Evolutionary conservation across 2,797 vertebrate genomes (phyloP).

Genomic region (Tamandua tetradactyla): DNA sequence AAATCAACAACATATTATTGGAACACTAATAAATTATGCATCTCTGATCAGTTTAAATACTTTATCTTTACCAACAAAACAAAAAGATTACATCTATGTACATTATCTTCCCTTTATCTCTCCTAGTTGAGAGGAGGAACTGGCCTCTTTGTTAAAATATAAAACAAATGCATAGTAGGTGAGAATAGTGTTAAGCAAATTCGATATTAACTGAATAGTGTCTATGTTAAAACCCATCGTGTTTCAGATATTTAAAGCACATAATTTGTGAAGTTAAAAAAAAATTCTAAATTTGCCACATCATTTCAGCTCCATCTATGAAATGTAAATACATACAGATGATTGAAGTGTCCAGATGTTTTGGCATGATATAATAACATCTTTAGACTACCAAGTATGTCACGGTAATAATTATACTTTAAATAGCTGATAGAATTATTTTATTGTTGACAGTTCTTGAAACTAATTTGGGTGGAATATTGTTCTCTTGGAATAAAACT

Average conservation of each 20-base stretch:
- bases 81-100: background rate
- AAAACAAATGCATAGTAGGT: background rate
- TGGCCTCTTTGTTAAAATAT: background rate
- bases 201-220: background rate
- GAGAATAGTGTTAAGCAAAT: background rate
- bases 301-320: background rate
- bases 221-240: background rate
- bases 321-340: slow-evolving; percentile 49
- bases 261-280: slow-evolving; percentile 13
- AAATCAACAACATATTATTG: background rate
- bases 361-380: slow-evolving; percentile 44
- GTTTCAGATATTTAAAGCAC: slow-evolving; percentile 26
- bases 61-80: background rate
- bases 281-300: slow-evolving; percentile 19
- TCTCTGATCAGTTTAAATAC: background rate
- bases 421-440: slow-evolving; percentile 67
- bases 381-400: slow-evolving; percentile 55
- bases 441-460: slow-evolving; percentile 62
- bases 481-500: slow-evolving; percentile 60
- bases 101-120: background rate
- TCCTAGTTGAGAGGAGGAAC: background rate
- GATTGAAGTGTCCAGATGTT: slow-evolving; percentile 64
- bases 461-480: slow-evolving; percentile 62
- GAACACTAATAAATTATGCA: background rate
- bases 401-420: slow-evolving; percentile 63